Percentiles rank a stretch among this genome's conserved stretches.
Evolutionary conservation across 2,888 invertebrate species (phyloP).

Genomic region (Ornithoptera alexandrae): DNA sequence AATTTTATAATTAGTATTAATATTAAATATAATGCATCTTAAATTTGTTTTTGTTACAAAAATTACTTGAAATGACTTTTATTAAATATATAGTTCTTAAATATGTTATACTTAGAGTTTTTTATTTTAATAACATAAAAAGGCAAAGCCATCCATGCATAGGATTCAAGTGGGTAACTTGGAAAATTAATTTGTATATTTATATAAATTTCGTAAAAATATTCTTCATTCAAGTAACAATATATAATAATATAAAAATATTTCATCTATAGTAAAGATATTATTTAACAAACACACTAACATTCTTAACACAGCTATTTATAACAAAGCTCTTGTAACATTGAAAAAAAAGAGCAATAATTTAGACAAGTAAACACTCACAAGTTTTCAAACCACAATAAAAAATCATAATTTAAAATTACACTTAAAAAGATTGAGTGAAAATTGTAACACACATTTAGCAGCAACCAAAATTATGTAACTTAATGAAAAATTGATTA

Average conservation of each 20-base stretch:
- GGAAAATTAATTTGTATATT: neutral
- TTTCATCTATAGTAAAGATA: neutral
- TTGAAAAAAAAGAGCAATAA: neutral
- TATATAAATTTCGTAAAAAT: too few species aligned
- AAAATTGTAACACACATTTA: neutral
- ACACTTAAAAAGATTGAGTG: constrained; percentile 30
- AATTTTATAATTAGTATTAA: neutral
- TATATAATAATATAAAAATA: neutral
- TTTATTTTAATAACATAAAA: too few species aligned
- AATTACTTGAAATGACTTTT: too few species aligned
- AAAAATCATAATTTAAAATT: constrained; percentile 63
- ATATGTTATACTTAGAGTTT: too few species aligned
- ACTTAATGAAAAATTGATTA: constrained; percentile 14
- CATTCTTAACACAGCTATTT: neutral
- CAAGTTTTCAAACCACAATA: constrained; percentile 43
- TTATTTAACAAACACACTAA: neutral
- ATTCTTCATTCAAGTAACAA: neutral
- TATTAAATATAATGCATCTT: neutral
- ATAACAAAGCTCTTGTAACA: neutral
- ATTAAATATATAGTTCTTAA: too few species aligned
- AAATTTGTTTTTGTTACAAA: too few species aligned
- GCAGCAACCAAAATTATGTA: constrained; percentile 1
- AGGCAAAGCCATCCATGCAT: neutral
- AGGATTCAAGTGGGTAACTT: neutral
- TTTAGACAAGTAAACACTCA: constrained; percentile 34